Evolutionary conservation across 2,888 invertebrate genomes (phyloP).

Genomic region (Drosophila tanythrix): DNA sequence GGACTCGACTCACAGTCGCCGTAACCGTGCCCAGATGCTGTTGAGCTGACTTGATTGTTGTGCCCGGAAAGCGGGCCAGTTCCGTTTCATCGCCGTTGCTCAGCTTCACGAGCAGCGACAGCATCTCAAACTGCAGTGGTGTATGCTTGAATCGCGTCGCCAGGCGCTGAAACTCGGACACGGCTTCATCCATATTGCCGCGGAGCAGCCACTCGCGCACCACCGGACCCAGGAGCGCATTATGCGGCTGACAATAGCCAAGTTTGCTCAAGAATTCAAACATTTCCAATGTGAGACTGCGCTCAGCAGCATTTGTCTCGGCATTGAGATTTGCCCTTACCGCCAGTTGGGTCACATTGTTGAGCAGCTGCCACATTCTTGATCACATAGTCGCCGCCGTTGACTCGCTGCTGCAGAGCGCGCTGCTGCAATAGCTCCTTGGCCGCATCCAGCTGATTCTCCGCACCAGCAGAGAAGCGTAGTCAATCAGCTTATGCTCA

Average conservation of each 20-base stretch:
- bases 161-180: conserved; percentile 86
- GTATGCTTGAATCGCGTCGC: conserved; percentile 87
- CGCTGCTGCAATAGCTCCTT: conserved; percentile 86
- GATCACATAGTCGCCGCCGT: conserved; percentile 85
- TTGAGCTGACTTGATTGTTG: conserved; percentile 78
- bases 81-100: conserved; percentile 70
- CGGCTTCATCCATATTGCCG: conserved; percentile 85
- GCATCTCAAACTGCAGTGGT: conserved; percentile 88
- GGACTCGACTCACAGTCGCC: conserved; percentile 82
- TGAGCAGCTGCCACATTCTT: conserved; percentile 88
- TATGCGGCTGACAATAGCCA: conserved; percentile 87
- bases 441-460: conserved; percentile 73
- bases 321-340: conserved; percentile 32
- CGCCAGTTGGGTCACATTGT: conserved; percentile 85
- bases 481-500: conserved; percentile 88
- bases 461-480: conserved; percentile 87
- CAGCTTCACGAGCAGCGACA: conserved; percentile 84
- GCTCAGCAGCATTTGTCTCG: conserved; percentile 12
- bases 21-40: conserved; percentile 83
- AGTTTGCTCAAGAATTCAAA: conserved; percentile 86
- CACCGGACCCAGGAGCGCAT: conserved; percentile 87
- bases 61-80: conserved; percentile 55
- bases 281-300: conserved; percentile 85
- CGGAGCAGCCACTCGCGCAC: conserved; percentile 87
- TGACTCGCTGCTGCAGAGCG: conserved; percentile 83